Evolutionary conservation across 2,888 invertebrate genomes (phyloP).

Genomic region (Odontocolon sp.): DNA sequence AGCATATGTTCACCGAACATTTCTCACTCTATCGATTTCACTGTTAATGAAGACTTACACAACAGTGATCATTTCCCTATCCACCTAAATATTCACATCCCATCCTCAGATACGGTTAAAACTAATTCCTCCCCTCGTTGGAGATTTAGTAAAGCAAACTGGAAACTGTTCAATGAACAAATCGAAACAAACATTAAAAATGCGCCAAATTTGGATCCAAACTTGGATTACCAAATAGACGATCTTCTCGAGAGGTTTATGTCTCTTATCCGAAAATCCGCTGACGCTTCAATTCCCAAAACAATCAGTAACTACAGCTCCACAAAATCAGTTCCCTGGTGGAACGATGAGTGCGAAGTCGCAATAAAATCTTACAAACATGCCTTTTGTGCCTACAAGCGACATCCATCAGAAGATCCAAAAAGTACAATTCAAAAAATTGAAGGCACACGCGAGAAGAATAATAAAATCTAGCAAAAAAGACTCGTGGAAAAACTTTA

Average conservation of each 20-base stretch:
- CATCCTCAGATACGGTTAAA: not conserved
- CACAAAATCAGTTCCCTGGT: constrained; percentile 28
- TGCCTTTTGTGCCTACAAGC: constrained; percentile 33
- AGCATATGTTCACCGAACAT: constrained; percentile 41
- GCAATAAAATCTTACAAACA: constrained; percentile 1
- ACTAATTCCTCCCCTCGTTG: not conserved
- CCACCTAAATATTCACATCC: not conserved
- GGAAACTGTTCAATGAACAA: not conserved
- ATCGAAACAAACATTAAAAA: not conserved
- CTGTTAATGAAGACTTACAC: constrained; percentile 14
- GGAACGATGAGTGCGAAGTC: constrained; percentile 32
- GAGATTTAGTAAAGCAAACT: constrained; percentile 12
- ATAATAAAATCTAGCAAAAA: constrained; percentile 39
- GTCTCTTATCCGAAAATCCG: constrained; percentile 32
- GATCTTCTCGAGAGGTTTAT: constrained; percentile 33
- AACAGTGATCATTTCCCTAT: constrained; percentile 59
- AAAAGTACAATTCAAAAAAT: constrained; percentile 40
- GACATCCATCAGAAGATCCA: not conserved
- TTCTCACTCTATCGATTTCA: constrained; percentile 35
- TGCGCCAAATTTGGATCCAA: not conserved
- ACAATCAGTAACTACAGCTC: not conserved
- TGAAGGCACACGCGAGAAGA: constrained; percentile 24
- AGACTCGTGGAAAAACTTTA: constrained; percentile 41
- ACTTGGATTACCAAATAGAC: not conserved
- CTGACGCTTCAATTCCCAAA: constrained; percentile 36